Base-by-base conservation (phyloP, 1,140 invertebrate species). In the Diachasma alloeum region DNA sequence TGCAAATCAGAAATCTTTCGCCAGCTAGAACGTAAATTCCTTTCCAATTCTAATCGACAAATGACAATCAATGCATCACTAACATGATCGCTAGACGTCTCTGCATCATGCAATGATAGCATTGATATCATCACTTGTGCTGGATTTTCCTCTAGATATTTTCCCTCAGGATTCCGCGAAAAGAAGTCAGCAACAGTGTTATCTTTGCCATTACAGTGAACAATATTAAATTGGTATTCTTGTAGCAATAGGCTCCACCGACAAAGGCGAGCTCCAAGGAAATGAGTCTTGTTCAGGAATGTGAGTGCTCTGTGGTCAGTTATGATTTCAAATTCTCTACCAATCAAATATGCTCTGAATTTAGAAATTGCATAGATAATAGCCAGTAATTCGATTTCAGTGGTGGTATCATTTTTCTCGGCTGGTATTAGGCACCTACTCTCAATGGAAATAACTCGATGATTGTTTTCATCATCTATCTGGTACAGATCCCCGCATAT, bases 371-470 rank as follows among this genome's bases (percentile, higher is more conserved):
- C 0, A 63, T 74, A 78, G 0, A 78, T 48, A 8, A 78, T 75
- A 5, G 77, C 77, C n/a, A 78, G 53, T 0, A 78, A 36, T 42
- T 78, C 77, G 17, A 71, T 75, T 44, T 75, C 77, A 1, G 77
- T 78, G 0, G 72, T 78, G 0, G 68, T 75, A 69, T 78, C 75
- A 59, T 71, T 71, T 0, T 17, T 44, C 44, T 78, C 77, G 0
- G 77, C 73, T 15, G 72, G 1, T 39, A 6, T 70, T 0, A 78
- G 36, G 56, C 72, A 74, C 46, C 77, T 2, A 71, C 69, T 44
- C 8, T 19, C 69, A 3, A 46, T 8, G 0, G 39, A 36, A 11
- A 48, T 26, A 1, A 71, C n/a, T 48, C 15, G 4, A 4, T 19
- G 42, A 24, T 44, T 8, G 72, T 42, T 66, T 15, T 22, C 9